Conservation (phyloP, 2,888 invertebrate species). For the Coremacera marginata region DNA sequence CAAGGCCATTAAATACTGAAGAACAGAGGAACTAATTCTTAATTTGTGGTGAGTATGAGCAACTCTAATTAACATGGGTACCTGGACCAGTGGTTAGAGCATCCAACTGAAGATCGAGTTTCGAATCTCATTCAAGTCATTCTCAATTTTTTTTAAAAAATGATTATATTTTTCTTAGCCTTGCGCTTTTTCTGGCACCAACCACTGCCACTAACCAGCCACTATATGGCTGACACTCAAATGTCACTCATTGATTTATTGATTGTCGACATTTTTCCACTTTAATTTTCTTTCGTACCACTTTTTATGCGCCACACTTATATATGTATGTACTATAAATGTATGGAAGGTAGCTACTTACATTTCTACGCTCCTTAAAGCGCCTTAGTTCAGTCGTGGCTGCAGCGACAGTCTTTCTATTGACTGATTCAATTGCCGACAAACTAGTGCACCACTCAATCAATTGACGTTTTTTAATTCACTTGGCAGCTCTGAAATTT, state of each 20-base stretch:
- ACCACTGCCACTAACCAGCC: background rate
- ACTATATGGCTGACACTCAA: background rate
- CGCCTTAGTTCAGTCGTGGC: no score
- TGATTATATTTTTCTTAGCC: no score
- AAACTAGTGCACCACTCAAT: background rate
- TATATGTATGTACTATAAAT: background rate
- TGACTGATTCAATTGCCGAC: background rate
- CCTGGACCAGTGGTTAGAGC: no score
- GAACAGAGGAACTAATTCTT: no score
- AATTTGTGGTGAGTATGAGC: no score
- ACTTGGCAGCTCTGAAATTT: background rate
- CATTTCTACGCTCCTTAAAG: background rate
- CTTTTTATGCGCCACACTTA: background rate
- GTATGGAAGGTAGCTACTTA: background rate
- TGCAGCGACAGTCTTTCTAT: no score
- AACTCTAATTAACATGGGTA: no score
- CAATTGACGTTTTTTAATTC: background rate
- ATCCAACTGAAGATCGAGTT: no score
- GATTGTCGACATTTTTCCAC: constrained; percentile 28
- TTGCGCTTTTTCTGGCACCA: no score
- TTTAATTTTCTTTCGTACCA: background rate
- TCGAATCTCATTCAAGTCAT: no score
- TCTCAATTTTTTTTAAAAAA: no score
- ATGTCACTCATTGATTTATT: constrained; percentile 33
- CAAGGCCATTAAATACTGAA: no score